Base-by-base conservation (phyloP, 2,113 vertebrate species). In the Girardinichthys multiradiatus region DNA sequence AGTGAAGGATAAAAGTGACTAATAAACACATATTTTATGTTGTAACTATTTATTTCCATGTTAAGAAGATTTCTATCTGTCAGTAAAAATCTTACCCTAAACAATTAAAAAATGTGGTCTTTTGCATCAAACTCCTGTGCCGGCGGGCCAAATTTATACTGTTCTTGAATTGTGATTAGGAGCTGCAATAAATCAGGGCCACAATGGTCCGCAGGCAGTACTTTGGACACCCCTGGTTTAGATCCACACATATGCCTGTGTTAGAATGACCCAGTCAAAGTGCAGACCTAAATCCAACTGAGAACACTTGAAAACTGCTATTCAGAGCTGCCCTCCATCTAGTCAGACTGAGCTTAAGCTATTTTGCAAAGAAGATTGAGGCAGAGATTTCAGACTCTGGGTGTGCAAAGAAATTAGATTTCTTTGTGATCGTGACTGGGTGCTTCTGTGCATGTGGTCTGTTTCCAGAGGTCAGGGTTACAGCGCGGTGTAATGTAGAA, bases 401-500 rank as follows among this genome's bases (percentile, higher is more conserved):
- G 19, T 19, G 42, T 45, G 42, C 42, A 45, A 17, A 45, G 17
- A 45, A 17, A 19, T 45, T 4, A 45, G 15, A 45, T 19, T 19
- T 14, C 42, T 45, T 4, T 15, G 4, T 45, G 42, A 45, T 45
- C 42, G 17, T 45, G 42, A 45, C 15, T 45, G 68, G 66, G 45
- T 63, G 35, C 24, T n/a, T 9, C 6, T 51, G 42, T 67, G 77
- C 17, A 4, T 74, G 63, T 51, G 72, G 69, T 74, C 48, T 76
- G 58, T 75, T 80, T 70, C 68, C 59, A 66, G 71, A 69, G 70
- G 17, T 86, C 75, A 89, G 85, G 82, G 86, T 87, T 70, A 84
- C 75, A 66, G 65, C 68, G 64, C 71, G 78, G 80, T n/a, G 30
- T 82, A 87, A 83, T 87, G 74, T 70, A 64, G 73, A 57, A 33